Evolutionary conservation across 2,888 invertebrate species (phyloP).

Genomic region (Bombylius major): DNA sequence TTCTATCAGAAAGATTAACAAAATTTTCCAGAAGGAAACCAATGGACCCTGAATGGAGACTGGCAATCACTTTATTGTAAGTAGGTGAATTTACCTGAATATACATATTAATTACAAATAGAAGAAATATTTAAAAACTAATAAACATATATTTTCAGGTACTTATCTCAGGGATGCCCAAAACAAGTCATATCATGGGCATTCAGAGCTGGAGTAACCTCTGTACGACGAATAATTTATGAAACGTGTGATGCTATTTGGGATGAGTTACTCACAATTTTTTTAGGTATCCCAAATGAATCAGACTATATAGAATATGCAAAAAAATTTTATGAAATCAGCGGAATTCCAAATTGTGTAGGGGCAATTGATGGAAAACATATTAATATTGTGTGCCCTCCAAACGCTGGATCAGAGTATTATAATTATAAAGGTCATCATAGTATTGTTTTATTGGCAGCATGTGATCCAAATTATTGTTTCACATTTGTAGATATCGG

Average conservation of each 20-base stretch:
- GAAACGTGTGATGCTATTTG: background rate
- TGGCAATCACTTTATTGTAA: too few relatives aligned
- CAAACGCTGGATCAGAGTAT: background rate
- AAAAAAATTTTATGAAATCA: background rate
- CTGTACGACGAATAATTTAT: background rate
- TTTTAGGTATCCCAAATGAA: background rate
- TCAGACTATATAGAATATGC: background rate
- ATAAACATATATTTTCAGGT: too few relatives aligned
- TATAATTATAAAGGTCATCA: too few relatives aligned
- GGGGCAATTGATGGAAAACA: conserved; percentile 1
- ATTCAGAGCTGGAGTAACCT: background rate
- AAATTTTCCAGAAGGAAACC: too few relatives aligned
- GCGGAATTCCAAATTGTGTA: background rate
- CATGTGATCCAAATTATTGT: too few relatives aligned
- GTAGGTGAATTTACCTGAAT: too few relatives aligned
- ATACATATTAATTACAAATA: too few relatives aligned
- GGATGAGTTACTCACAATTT: background rate
- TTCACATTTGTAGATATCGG: too few relatives aligned
- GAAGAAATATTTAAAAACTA: too few relatives aligned
- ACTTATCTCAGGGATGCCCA: background rate
- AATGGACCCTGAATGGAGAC: too few relatives aligned
- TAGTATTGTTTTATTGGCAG: too few relatives aligned
- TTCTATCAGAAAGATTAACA: too few relatives aligned
- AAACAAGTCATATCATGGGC: background rate
- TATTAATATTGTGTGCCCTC: background rate